Evolutionary conservation across 2,113 vertebrate genomes (phyloP).

Genomic region (Antigone vipio): DNA sequence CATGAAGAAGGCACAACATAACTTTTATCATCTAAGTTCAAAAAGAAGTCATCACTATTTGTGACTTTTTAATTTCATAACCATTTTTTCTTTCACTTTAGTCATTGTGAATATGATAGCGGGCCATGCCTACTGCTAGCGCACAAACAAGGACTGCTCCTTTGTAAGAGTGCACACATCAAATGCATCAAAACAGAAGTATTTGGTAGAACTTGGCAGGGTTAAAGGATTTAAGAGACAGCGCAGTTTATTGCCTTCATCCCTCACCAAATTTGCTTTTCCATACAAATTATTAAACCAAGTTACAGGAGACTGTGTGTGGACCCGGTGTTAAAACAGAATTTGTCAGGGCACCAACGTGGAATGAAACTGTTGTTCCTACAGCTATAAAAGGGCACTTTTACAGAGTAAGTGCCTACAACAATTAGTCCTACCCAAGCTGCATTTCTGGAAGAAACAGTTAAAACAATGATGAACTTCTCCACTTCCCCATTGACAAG

Average conservation of each 20-base stretch:
- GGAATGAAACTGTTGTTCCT: background rate
- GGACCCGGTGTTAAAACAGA: background rate
- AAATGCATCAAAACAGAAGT: background rate
- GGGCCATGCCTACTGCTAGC: background rate
- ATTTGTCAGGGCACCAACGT: background rate
- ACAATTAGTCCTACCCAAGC: too few species aligned
- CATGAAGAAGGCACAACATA: accelerated
- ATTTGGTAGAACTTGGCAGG: background rate
- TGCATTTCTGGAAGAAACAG: background rate
- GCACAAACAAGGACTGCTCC: background rate
- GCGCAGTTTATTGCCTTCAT: background rate
- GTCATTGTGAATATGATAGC: background rate
- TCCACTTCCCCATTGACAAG: background rate
- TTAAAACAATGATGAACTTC: background rate
- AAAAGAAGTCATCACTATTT: background rate
- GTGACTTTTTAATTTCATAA: background rate
- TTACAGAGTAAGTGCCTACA: background rate
- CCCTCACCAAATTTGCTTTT: background rate
- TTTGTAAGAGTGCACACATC: accelerated
- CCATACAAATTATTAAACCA: background rate
- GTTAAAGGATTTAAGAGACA: background rate
- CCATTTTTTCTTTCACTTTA: background rate
- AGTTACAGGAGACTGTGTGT: background rate
- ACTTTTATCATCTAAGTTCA: background rate
- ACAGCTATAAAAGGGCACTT: background rate